phyloP scores from a whole-genome alignment of 2,113 vertebrate species.

The Amphiprion percula region DNA sequence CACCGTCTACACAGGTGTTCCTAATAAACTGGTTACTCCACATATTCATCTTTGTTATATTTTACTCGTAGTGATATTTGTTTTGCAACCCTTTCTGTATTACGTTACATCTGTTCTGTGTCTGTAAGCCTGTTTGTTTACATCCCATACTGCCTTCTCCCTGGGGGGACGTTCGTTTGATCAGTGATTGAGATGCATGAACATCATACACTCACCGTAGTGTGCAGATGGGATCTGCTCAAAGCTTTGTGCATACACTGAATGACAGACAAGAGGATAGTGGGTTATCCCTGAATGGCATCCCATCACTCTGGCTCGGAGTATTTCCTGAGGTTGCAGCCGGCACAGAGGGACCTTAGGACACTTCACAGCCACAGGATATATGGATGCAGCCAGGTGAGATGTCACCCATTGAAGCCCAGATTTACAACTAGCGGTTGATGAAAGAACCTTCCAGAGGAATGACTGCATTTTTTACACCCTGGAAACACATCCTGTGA shows the following conservation, averaged over 20 bases:
- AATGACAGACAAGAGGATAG: constrained; percentile 11
- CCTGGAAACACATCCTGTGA: no score
- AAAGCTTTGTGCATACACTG: neutral
- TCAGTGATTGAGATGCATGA: constrained; percentile 28
- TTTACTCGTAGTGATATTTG: neutral
- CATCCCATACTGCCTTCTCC: neutral
- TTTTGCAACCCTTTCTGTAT: no score
- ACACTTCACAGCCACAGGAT: no score
- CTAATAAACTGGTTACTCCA: neutral
- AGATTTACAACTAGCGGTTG: no score
- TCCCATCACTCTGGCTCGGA: neutral
- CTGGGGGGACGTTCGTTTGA: constrained; percentile 9
- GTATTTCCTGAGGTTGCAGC: neutral
- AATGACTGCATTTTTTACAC: no score
- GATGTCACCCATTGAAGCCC: no score
- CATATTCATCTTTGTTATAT: neutral
- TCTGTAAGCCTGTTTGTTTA: constrained; percentile 1
- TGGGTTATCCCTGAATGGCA: neutral
- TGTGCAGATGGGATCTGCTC: neutral
- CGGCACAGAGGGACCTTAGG: no score
- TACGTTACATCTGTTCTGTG: constrained; percentile 7
- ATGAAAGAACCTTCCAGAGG: no score
- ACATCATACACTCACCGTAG: neutral
- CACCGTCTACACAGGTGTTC: neutral
- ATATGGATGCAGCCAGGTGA: no score